Evolutionary conservation across 1,140 invertebrate genomes (phyloP).

Genomic region (Eciton burchellii): DNA sequence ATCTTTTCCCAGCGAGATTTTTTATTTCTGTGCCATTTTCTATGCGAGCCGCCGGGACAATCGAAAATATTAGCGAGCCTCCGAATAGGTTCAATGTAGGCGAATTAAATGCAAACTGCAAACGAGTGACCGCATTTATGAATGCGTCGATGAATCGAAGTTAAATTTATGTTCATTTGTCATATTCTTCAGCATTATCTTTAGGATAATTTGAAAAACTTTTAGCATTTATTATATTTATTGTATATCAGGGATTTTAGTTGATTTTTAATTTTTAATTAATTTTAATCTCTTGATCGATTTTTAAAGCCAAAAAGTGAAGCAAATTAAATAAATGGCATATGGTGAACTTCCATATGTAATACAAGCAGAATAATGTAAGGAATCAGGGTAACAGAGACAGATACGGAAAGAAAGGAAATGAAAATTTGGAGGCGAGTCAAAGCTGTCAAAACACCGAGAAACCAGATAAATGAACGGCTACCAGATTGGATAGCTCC

Average conservation of each 20-base stretch:
- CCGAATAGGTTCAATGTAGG: no score
- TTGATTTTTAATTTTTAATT: no score
- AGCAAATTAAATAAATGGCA: slow-evolving; percentile 32
- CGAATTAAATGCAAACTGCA: no score
- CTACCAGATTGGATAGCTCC: not conserved
- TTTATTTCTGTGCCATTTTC: slow-evolving; percentile 38
- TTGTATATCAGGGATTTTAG: no score
- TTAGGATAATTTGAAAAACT: no score
- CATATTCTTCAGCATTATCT: no score
- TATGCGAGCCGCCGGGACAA: no score
- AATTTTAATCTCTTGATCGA: not conserved
- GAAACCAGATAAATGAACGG: slow-evolving; percentile 61
- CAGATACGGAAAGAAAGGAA: slow-evolving; percentile 15
- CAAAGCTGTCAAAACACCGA: slow-evolving; percentile 72
- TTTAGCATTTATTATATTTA: not conserved
- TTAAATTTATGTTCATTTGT: no score
- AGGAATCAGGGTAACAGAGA: slow-evolving; percentile 64
- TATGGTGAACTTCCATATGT: slow-evolving; percentile 66
- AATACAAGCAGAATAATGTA: not conserved
- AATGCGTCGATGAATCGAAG: no score
- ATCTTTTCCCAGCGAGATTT: slow-evolving; percentile 52
- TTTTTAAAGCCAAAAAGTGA: slow-evolving; percentile 2
- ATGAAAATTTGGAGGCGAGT: slow-evolving; percentile 50
- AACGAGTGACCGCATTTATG: no score
- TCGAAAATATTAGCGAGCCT: no score